phyloP scores from a whole-genome alignment of 2,888 invertebrate species.

The Dioctria linearis region DNA sequence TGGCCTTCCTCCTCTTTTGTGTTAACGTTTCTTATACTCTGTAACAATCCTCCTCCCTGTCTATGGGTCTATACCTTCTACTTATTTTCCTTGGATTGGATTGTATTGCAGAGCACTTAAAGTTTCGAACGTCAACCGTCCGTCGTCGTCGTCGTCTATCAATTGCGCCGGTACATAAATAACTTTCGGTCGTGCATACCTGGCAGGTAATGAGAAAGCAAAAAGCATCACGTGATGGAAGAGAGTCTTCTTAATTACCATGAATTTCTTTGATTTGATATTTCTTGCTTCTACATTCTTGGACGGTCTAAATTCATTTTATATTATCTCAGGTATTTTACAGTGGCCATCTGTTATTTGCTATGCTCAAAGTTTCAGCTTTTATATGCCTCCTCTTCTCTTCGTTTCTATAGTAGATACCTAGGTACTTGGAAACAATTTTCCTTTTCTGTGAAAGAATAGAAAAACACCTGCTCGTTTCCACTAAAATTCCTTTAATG shows the following conservation, averaged over 20 bases:
- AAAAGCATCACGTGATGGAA: slow-evolving; percentile 16
- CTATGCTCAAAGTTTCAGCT: too few species aligned
- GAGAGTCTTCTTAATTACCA: slow-evolving; percentile 37
- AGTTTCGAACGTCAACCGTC: background rate
- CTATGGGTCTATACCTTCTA: background rate
- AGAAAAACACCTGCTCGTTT: slow-evolving; percentile 23
- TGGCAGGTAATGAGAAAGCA: slow-evolving; percentile 11
- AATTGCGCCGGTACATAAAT: slow-evolving; percentile 33
- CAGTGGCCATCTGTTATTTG: background rate
- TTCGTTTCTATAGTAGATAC: background rate
- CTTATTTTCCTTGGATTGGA: background rate
- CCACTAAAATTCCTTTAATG: slow-evolving; percentile 12
- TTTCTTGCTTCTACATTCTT: slow-evolving; percentile 23
- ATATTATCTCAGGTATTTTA: background rate
- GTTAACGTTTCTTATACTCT: background rate
- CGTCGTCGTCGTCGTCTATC: background rate
- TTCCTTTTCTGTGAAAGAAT: too few species aligned
- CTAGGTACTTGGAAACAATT: too few species aligned
- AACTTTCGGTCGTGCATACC: slow-evolving; percentile 45
- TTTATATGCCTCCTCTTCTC: background rate
- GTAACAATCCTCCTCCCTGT: background rate
- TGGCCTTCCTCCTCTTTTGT: slow-evolving; percentile 8
- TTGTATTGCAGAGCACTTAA: slow-evolving; percentile 27
- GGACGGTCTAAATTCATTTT: slow-evolving; percentile 1
- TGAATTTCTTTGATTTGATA: slow-evolving; percentile 34